Conservation (phyloP, 92 coral and sea anemone species). For the Epizoanthus scotinus region DNA sequence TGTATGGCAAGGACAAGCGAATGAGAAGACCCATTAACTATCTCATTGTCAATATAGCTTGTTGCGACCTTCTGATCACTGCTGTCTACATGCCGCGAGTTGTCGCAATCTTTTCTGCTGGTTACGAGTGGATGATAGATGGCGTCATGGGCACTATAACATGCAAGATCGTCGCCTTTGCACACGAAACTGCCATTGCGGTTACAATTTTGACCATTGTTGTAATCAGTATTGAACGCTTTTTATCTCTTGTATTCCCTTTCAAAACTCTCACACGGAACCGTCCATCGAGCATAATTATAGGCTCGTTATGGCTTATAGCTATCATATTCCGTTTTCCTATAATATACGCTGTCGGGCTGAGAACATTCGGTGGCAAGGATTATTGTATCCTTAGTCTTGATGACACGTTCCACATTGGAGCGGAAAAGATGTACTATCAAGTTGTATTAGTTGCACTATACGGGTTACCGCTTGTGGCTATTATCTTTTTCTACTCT, state of each 20-base stretch:
- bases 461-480: constrained; percentile 51
- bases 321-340: constrained; percentile 59
- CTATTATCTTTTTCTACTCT: constrained; percentile 52
- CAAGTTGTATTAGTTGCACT: constrained; percentile 45
- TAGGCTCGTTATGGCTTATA: constrained; percentile 48
- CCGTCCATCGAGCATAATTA: constrained; percentile 33
- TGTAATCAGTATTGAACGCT: constrained; percentile 67
- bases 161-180: constrained; percentile 54
- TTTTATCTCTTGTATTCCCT: constrained; percentile 63
- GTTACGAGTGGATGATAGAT: constrained; percentile 60
- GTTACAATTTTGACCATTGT: constrained; percentile 63
- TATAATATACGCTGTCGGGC: constrained; percentile 45
- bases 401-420: constrained; percentile 43
- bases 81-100: constrained; percentile 72
- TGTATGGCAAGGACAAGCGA: constrained; percentile 41
- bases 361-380: constrained; percentile 17
- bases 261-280: constrained; percentile 39
- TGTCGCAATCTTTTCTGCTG: constrained; percentile 48
- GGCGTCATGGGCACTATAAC: constrained; percentile 38
- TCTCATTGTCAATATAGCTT: constrained; percentile 65
- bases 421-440: constrained; percentile 54
- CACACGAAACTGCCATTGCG: constrained; percentile 49
- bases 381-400: constrained; percentile 43
- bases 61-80: constrained; percentile 60
- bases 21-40: constrained; percentile 61